These are phyloP conservation scores for Alces alces DNA, from an alignment of 2,113 vertebrate species.

Conservation along the genomic window DNA sequence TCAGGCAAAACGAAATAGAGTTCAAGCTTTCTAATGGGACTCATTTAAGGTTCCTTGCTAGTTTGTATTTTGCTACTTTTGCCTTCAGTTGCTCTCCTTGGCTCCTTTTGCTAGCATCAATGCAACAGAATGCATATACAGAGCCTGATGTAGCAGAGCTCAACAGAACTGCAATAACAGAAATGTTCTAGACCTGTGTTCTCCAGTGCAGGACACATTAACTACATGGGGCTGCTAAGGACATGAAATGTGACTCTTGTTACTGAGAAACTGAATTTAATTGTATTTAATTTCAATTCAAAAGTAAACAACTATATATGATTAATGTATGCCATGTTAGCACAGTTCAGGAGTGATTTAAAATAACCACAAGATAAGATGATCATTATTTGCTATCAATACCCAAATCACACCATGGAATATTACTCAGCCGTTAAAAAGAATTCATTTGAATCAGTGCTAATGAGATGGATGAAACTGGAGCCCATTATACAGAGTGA, in stretches of 20 bases:
- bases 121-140: not conserved
- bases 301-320: not conserved
- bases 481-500: too few species aligned
- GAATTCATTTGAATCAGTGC: too few species aligned
- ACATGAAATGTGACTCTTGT: not conserved
- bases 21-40: not conserved
- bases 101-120: conserved; percentile 77
- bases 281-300: not conserved
- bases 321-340: not conserved
- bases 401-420: not conserved
- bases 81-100: conserved; percentile 79
- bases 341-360: not conserved
- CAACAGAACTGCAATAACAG: not conserved
- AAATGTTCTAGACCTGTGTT: not conserved
- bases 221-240: not conserved
- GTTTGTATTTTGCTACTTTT: conserved; percentile 82
- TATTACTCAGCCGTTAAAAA: too few species aligned
- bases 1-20: not conserved
- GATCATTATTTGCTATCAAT: not conserved
- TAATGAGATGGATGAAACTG: too few species aligned
- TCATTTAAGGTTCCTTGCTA: not conserved
- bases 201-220: not conserved
- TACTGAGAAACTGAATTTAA: not conserved
- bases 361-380: not conserved
- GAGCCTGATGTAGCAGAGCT: not conserved